phyloP scores from a whole-genome alignment of 1,140 invertebrate genomes.

The Trichonephila inaurata region DNA sequence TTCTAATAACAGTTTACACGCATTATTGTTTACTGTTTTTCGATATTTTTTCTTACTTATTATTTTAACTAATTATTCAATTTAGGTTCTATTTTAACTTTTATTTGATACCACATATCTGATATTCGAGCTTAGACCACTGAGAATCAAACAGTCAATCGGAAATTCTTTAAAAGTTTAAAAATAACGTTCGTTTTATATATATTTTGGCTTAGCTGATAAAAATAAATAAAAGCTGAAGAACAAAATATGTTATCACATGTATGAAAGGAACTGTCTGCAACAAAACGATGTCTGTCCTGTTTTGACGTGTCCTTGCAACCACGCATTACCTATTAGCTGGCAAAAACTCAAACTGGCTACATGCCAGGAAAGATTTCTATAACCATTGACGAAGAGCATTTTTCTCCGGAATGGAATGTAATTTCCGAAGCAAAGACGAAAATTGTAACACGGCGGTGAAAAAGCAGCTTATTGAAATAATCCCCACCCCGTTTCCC shows the following conservation, averaged over 20 bases:
- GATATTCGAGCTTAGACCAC: too few species aligned
- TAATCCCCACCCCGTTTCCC: slow-evolving; percentile 12
- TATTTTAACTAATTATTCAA: too few species aligned
- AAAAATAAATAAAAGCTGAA: too few species aligned
- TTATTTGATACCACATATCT: too few species aligned
- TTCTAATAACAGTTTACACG: too few species aligned
- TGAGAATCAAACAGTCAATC: too few species aligned
- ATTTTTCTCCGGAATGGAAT: slow-evolving; percentile 40
- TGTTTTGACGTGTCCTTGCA: slow-evolving; percentile 45
- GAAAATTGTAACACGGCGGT: slow-evolving; percentile 39
- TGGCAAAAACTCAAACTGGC: slow-evolving; percentile 68
- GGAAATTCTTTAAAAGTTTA: too few species aligned
- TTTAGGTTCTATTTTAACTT: too few species aligned
- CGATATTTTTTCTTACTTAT: too few species aligned
- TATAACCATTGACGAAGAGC: slow-evolving; percentile 42
- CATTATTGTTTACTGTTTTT: too few species aligned
- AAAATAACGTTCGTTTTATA: too few species aligned
- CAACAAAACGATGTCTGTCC: neutral
- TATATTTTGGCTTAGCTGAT: too few species aligned
- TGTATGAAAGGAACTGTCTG: neutral
- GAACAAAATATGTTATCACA: neutral
- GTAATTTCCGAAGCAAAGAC: slow-evolving; percentile 63
- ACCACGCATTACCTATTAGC: slow-evolving; percentile 40
- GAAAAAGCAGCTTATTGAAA: slow-evolving; percentile 64
- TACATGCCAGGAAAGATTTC: slow-evolving; percentile 36